Evolutionary conservation across 2,113 vertebrate species (phyloP).

Genomic region (Chionomys nivalis): DNA sequence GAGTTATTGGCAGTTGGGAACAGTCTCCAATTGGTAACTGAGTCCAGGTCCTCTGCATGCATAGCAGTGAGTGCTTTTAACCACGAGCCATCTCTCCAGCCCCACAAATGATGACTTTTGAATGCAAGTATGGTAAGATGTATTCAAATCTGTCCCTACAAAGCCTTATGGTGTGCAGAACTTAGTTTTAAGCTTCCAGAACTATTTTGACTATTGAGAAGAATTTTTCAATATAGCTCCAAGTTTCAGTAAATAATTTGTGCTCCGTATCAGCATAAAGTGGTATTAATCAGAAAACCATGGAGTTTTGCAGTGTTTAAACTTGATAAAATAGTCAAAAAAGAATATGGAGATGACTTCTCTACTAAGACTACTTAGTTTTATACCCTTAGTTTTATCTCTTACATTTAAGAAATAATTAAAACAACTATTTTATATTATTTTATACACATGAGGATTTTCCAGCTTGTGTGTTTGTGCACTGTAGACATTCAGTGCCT

Average conservation of each 20-base stretch:
- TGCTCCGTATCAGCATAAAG: background rate
- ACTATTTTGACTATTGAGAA: conserved; percentile 30
- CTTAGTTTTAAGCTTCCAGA: conserved; percentile 28
- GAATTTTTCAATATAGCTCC: background rate
- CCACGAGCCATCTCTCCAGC: background rate
- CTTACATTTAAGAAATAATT: background rate
- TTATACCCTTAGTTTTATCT: background rate
- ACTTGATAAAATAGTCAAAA: conserved; percentile 11
- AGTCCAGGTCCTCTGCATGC: background rate
- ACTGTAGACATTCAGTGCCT: background rate
- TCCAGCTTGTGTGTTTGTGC: background rate
- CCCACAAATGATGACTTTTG: background rate
- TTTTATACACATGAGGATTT: background rate
- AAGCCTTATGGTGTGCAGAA: background rate
- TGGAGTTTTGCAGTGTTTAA: background rate
- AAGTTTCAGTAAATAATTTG: background rate
- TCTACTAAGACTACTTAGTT: background rate
- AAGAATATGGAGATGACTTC: background rate
- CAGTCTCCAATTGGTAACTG: background rate
- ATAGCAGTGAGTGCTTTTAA: too few relatives aligned
- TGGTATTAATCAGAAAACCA: background rate
- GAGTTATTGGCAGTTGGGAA: too few relatives aligned
- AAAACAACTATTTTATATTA: too few relatives aligned
- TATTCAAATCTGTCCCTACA: background rate
- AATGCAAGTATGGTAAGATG: conserved; percentile 6